These are phyloP conservation scores for Tiliacea citrago DNA, from an alignment of 2,888 invertebrate species.

Conservation along the genomic window DNA sequence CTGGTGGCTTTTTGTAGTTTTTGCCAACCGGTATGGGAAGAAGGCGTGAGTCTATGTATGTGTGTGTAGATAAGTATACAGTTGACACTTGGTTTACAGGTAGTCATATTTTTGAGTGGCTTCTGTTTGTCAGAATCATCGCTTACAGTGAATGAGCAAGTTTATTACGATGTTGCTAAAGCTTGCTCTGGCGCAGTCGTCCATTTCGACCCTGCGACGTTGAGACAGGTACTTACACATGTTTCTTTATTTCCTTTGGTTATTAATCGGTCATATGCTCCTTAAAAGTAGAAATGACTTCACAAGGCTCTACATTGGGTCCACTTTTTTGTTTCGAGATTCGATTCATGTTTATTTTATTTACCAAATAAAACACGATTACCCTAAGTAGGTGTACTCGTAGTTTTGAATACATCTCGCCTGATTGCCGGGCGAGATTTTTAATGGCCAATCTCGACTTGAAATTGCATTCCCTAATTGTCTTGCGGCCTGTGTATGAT, in stretches of 20 bases:
- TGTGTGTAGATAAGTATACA: not conserved
- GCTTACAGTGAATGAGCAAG: constrained; percentile 60
- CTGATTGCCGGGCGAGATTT: not conserved
- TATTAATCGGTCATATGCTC: not conserved
- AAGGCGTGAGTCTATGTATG: not conserved
- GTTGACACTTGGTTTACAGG: constrained; percentile 56
- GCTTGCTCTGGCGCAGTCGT: constrained; percentile 79
- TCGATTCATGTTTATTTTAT: not conserved
- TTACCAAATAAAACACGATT: not conserved
- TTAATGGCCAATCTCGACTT: not conserved
- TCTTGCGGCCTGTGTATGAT: not conserved
- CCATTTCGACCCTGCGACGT: constrained; percentile 67
- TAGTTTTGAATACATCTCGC: not conserved
- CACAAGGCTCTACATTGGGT: not conserved
- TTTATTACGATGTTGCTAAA: constrained; percentile 79
- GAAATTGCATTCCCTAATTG: not conserved
- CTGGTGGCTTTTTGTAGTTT: not conserved
- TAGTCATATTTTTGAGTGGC: constrained; percentile 76
- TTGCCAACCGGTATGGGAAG: not conserved
- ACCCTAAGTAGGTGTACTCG: not conserved
- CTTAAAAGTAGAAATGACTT: not conserved
- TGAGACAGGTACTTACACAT: constrained; percentile 69
- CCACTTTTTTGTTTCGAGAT: not conserved
- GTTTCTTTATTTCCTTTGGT: not conserved
- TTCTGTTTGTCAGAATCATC: constrained; percentile 66